Evolutionary conservation across 2,113 vertebrate species (phyloP), one percentile per base, ranked within the genome.

Genomic region (Fregetta grallaria): DNA sequence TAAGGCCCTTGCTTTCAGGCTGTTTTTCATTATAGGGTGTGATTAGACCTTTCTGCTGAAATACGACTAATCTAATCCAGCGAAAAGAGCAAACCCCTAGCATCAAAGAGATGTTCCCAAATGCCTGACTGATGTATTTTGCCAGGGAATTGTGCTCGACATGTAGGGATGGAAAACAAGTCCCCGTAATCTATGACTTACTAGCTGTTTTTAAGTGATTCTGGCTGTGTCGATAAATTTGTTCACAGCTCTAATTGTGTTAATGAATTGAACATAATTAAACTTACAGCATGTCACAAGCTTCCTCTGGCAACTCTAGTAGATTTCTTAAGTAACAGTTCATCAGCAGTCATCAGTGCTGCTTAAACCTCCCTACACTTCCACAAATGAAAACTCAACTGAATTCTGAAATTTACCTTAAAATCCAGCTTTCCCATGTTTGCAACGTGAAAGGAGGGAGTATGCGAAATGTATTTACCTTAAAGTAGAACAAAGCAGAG

Each of bases 201-300:
- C 96, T 97, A 97, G 92, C 90, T 96, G 90, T 97, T 98, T 94
- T 96, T 97, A 97, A 98, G 97, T 93, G 96, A 97, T 97, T 97
- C 97, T 98, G 97, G 94, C 97, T 98, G 84, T 97, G 97, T 97
- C 97, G 20, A 98, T 98, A 98, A 94, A 98, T 97, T 96, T 97
- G 97, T 98, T 98, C 97, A 96, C 97, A 97, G 96, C 96, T 97
- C 95, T 98, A 98, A 98, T 97, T 97, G 97, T 98, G 97, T 97
- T 98, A 98, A 98, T 98, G 97, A 98, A 98, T 98, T 98, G 97
- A 98, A 97, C 98, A 97, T 98, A 97, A 98, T 98, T 98, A 98
- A 98, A 98, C 97, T 97, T 98, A 93, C 91, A 98, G 90, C 95
- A 94, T 96, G 95, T 96, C 97, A 93, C 88, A 94, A 97, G 94